Conservation (phyloP, 2,113 vertebrate genomes). For the Edolisoma coerulescens region DNA sequence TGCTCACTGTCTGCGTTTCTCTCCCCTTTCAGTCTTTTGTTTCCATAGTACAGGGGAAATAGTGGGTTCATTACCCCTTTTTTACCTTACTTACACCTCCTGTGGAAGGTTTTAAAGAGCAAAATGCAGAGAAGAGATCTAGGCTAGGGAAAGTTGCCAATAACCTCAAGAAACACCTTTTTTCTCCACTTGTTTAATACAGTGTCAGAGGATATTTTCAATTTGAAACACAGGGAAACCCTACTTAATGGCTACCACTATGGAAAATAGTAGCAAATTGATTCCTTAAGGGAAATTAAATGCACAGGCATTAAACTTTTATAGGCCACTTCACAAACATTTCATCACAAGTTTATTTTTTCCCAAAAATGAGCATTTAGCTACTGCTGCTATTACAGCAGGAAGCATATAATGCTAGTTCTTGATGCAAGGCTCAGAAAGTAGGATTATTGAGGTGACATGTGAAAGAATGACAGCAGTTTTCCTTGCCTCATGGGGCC, state of each 20-base stretch:
- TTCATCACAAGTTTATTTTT: neutral
- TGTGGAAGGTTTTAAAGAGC: neutral
- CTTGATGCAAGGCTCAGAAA: neutral
- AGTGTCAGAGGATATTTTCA: neutral
- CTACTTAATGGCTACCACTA: neutral
- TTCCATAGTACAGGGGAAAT: neutral
- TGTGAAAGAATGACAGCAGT: neutral
- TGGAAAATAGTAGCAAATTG: neutral
- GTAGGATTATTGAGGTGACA: neutral
- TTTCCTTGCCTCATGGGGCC: neutral
- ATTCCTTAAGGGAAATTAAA: neutral
- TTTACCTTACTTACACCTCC: neutral
- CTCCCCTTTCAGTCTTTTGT: neutral
- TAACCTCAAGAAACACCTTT: neutral
- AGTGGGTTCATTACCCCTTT: neutral
- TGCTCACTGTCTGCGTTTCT: neutral
- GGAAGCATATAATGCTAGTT: neutral
- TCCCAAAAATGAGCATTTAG: neutral
- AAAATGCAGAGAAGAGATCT: neutral
- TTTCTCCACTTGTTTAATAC: neutral
- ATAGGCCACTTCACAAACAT: neutral
- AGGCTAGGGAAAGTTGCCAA: neutral
- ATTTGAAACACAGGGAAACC: neutral
- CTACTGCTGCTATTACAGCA: neutral
- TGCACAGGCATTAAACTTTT: neutral